Evolutionary conservation across 2,888 invertebrate species (phyloP).

Genomic region (Erannis defoliaria): DNA sequence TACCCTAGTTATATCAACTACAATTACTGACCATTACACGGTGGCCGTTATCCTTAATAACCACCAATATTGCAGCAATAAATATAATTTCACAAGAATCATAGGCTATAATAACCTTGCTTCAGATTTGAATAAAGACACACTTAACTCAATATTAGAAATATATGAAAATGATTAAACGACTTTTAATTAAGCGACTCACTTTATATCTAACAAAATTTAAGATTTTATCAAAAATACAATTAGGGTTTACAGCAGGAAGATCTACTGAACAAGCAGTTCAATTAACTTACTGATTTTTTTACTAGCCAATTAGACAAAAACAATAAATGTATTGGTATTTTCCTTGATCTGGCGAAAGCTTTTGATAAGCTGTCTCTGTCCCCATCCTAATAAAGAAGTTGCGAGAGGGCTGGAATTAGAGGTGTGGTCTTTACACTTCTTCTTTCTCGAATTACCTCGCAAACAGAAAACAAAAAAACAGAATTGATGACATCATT

Average conservation of each 20-base stretch:
- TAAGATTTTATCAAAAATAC: not conserved
- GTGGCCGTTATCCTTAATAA: not conserved
- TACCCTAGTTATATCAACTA: not conserved
- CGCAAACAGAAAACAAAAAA: not conserved
- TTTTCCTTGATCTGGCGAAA: too few species aligned
- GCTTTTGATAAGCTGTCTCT: constrained; percentile 11
- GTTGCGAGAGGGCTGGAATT: not conserved
- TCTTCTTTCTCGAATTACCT: constrained; percentile 1
- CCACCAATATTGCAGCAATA: not conserved
- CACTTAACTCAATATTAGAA: not conserved
- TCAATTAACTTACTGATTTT: not conserved
- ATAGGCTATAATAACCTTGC: not conserved
- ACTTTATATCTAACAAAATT: not conserved
- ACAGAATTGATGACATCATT: not conserved
- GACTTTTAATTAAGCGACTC: too few species aligned
- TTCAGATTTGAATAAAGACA: not conserved
- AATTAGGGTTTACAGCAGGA: constrained; percentile 8
- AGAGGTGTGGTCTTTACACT: not conserved
- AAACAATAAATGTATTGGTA: too few species aligned
- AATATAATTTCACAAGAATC: not conserved
- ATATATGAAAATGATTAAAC: constrained; percentile 6
- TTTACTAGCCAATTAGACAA: not conserved
- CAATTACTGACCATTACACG: constrained; percentile 11
- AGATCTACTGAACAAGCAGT: constrained; percentile 3
- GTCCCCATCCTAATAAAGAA: constrained; percentile 1